A percentile compares a stretch with the other conserved stretches of the same genome.
These are phyloP conservation scores for Phaethornis superciliosus DNA, from an alignment of 2,113 vertebrate genomes.

Conservation along the genomic window DNA sequence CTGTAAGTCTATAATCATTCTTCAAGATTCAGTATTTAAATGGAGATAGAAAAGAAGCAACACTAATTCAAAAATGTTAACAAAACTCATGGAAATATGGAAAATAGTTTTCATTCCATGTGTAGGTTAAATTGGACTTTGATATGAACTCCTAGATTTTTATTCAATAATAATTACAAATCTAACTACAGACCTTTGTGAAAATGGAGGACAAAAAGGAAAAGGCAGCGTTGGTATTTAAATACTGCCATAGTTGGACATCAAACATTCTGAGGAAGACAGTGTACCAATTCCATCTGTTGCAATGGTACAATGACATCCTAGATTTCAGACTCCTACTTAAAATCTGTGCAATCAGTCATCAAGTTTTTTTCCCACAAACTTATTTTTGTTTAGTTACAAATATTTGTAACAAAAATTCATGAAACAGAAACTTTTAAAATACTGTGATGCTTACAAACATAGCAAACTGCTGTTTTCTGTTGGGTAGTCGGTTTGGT, in stretches of 20 bases:
- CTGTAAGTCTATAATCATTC: neutral
- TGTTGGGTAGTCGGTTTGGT: neutral
- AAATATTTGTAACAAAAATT: neutral
- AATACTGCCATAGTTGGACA: neutral
- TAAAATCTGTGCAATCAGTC: constrained; percentile 59
- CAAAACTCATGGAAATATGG: neutral
- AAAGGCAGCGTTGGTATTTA: constrained; percentile 4
- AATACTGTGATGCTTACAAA: neutral
- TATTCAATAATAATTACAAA: neutral
- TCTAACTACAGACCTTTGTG: neutral
- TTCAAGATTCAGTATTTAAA: neutral
- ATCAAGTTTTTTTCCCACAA: constrained; percentile 1
- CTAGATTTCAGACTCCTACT: constrained; percentile 70
- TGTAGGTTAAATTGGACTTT: neutral
- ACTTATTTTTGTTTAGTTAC: constrained; percentile 10
- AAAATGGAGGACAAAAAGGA: neutral
- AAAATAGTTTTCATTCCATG: neutral
- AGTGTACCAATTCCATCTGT: constrained; percentile 39
- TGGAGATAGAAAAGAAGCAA: neutral
- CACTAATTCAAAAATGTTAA: neutral
- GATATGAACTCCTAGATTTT: neutral
- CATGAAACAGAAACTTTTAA: neutral
- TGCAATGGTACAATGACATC: constrained; percentile 21
- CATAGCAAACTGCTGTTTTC: neutral
- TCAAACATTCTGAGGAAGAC: constrained; percentile 21